These are phyloP conservation scores for Lasioglossum vierecki DNA, from an alignment of 2,888 invertebrate species.

Conservation along the genomic window DNA sequence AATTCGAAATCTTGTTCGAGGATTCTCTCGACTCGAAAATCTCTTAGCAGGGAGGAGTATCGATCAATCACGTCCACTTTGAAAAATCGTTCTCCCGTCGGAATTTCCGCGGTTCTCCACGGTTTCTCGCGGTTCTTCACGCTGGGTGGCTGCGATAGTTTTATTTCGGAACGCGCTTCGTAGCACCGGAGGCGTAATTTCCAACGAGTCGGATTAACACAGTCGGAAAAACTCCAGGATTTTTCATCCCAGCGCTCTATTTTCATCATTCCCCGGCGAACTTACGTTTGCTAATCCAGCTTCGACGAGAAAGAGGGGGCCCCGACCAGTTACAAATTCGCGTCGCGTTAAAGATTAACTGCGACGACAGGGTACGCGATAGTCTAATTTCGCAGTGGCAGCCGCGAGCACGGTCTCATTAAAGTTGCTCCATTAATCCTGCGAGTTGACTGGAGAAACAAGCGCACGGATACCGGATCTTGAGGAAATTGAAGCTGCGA, in stretches of 20 bases:
- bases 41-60: not conserved
- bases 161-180: not conserved
- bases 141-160: not conserved
- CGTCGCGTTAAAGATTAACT: conserved; percentile 15
- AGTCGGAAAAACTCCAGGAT: not conserved
- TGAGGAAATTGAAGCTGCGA: not conserved
- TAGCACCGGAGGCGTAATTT: not conserved
- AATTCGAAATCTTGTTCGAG: too few relatives aligned
- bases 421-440: conserved; percentile 59
- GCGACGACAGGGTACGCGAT: conserved; percentile 20
- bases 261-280: not conserved
- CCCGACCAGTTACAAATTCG: not conserved
- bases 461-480: conserved; percentile 2
- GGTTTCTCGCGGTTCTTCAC: not conserved
- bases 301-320: not conserved
- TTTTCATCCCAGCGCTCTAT: not conserved
- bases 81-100: not conserved
- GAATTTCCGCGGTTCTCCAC: not conserved
- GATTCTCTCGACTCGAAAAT: not conserved
- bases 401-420: conserved; percentile 21
- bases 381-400: conserved; percentile 31
- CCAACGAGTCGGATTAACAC: not conserved
- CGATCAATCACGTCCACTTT: not conserved
- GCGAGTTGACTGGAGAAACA: conserved; percentile 25
- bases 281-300: not conserved